Evolutionary conservation across 2,888 invertebrate species (phyloP), one percentile per base, ranked within the genome.

Genomic region (Eurois occulta): DNA sequence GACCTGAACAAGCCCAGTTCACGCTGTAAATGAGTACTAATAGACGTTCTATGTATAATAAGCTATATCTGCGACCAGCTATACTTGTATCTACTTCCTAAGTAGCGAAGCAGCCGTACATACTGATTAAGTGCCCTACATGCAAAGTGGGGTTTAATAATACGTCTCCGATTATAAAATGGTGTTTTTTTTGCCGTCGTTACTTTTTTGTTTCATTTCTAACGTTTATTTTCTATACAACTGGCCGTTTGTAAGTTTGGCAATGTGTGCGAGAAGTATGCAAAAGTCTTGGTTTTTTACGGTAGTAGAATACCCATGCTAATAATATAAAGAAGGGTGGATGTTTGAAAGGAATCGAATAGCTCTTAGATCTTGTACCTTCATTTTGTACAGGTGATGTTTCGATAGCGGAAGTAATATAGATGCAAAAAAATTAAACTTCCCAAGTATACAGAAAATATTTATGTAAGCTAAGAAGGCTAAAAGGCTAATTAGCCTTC

Each of bases 21-120:
- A 90, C 86, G 89, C 91, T 91, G 91, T 91, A 93, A 94, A 95
- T 94, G 91, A 94, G 91, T 90, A 90, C 91, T 93, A 94, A 94
- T 94, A 91, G 91, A 91, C 91, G 91, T 91, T 91, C 91, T 91
- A 92, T 90, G 89, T 91, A 91, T 92, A 91, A 90, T 91, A 92
- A 91, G 88, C 86, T 82, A 77, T 87, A 86, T 81, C 77, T 80
- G 32, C 66, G 62, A 74, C 83, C 58, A 87, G 86, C 76, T 83
- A 80, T 83, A 81, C 80, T 75, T 84, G 84, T 84, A 85, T 84
- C 91, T 89, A 94, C 93, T 95, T 93, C 94, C 91, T 94, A 94
- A 95, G 94, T 94, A 93, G 93, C 91, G 72, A 88, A 90, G 87
- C 83, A 76, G 87, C 10, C 90, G 80, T 89, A 91, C 93, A 93